Evolutionary conservation across 2,888 invertebrate genomes (phyloP).

Genomic region (Cabera pusaria): DNA sequence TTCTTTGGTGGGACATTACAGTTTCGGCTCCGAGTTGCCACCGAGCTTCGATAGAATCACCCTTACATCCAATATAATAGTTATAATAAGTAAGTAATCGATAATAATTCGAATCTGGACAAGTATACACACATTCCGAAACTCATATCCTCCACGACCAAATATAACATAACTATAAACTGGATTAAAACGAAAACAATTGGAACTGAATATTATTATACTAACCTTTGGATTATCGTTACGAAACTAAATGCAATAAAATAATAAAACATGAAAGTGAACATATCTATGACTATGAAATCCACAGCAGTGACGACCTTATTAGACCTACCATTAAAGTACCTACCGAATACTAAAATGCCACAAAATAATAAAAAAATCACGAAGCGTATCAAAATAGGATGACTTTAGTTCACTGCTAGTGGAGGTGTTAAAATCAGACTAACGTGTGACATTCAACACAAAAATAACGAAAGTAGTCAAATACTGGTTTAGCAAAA

Average conservation of each 20-base stretch:
- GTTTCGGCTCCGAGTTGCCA: conserved; percentile 38
- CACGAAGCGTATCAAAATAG: conserved; percentile 55
- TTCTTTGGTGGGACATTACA: conserved; percentile 37
- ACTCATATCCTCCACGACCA: conserved; percentile 51
- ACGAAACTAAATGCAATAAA: conserved; percentile 82
- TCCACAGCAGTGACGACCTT: conserved; percentile 70
- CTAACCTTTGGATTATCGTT: conserved; percentile 83
- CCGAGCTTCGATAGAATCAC: conserved; percentile 33
- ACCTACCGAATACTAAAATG: conserved; percentile 56
- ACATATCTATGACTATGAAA: conserved; percentile 71
- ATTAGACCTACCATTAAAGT: conserved; percentile 37
- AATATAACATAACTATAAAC: conserved; percentile 52
- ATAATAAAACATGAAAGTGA: conserved; percentile 65
- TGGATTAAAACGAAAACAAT: conserved; percentile 53
- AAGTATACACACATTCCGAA: conserved; percentile 39
- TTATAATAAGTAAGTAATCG: conserved; percentile 27
- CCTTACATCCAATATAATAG: conserved; percentile 24
- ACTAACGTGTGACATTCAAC: conserved; percentile 78
- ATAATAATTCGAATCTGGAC: conserved; percentile 20
- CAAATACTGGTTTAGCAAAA: conserved; percentile 83
- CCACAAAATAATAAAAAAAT: conserved; percentile 58
- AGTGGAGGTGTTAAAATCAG: conserved; percentile 68
- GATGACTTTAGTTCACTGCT: conserved; percentile 64
- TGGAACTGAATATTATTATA: conserved; percentile 60
- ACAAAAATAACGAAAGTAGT: conserved; percentile 75